Evolutionary conservation across 2,113 vertebrate species (phyloP).

Genomic region (Pluvianellus socialis): DNA sequence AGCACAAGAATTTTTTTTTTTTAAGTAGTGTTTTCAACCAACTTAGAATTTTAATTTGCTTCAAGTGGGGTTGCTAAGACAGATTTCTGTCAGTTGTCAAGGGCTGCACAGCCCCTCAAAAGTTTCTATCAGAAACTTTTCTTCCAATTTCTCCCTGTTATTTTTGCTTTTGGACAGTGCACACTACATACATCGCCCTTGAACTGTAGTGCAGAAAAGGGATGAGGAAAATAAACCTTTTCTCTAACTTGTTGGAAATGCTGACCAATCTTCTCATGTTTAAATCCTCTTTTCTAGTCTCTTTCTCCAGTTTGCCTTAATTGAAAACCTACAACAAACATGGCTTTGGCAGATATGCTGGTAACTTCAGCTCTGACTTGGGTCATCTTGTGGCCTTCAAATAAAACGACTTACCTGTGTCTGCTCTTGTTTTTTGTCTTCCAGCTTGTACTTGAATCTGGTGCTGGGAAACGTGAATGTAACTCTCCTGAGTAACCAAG

Average conservation of each 20-base stretch:
- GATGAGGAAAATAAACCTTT: not conserved
- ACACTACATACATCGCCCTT: fast-evolving
- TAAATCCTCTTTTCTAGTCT: not conserved
- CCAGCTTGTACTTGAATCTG: slow-evolving; percentile 91
- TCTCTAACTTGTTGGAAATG: not conserved
- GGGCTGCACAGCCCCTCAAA: not conserved
- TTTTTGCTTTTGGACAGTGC: not conserved
- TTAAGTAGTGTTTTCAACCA: not conserved
- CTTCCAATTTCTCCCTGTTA: not conserved
- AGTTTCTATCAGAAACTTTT: not conserved
- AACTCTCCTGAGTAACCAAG: slow-evolving; percentile 95
- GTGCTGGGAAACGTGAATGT: slow-evolving; percentile 96
- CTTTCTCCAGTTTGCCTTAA: not conserved
- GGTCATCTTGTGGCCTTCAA: not conserved
- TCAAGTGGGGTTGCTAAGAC: not conserved
- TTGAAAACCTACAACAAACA: not conserved
- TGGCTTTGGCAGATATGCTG: not conserved
- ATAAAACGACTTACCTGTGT: not conserved
- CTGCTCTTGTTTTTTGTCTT: slow-evolving; percentile 49
- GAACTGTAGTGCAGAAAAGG: not conserved
- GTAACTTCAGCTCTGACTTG: not conserved
- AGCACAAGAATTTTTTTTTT: not conserved
- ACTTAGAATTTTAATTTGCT: not conserved
- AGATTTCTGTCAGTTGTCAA: not conserved
- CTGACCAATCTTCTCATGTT: not conserved